Conservation (phyloP, 2,888 invertebrate species). For the Chelonus formosanus region DNA sequence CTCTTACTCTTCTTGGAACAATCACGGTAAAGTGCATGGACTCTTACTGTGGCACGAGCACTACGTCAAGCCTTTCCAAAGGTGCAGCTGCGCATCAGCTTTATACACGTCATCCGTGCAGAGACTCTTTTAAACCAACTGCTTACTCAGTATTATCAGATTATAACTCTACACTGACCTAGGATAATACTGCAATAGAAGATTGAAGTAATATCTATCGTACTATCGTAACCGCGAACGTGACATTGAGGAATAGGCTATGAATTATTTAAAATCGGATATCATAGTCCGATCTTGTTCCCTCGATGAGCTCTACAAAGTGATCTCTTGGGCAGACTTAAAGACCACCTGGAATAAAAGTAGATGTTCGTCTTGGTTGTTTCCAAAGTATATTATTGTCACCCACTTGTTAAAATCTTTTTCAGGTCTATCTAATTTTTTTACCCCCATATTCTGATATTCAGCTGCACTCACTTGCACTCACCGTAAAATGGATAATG, state of each 20-base stretch:
- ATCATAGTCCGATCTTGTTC: constrained; percentile 11
- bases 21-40: constrained; percentile 51
- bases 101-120: constrained; percentile 40
- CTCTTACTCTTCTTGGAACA: constrained; percentile 47
- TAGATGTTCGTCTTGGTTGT: constrained; percentile 15
- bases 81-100: constrained; percentile 46
- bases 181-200: no score
- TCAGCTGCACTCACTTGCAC: constrained; percentile 30
- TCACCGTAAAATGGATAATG: constrained; percentile 56
- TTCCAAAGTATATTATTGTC: constrained; percentile 48
- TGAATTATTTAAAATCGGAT: constrained; percentile 18
- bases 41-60: constrained; percentile 46
- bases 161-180: no score
- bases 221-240: background rate
- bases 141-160: background rate
- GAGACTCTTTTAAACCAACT: constrained; percentile 9
- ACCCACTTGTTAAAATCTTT: constrained; percentile 50
- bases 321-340: constrained; percentile 1
- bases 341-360: constrained; percentile 27
- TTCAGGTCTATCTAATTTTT: constrained; percentile 41
- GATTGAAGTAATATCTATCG: background rate
- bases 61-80: constrained; percentile 44
- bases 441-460: constrained; percentile 18
- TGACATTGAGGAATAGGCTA: background rate
- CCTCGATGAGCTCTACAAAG: background rate